A percentile compares a stretch with the other conserved stretches of the same genome.
Evolutionary conservation across 2,888 invertebrate species (phyloP).

Genomic region (Drosophila multiciliata): DNA sequence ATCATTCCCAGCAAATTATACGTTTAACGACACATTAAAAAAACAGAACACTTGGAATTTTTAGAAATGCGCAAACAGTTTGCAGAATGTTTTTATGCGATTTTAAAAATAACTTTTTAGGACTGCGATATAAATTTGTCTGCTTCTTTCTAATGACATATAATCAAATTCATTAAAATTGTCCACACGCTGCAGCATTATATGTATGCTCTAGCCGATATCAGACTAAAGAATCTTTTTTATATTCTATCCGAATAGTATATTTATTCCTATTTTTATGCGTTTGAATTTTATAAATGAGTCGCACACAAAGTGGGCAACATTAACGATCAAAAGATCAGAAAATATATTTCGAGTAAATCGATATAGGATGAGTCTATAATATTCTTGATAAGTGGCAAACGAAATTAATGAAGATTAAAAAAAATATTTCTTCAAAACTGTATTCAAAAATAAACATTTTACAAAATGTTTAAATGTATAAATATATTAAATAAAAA

Average conservation of each 20-base stretch:
- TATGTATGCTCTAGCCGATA: not conserved
- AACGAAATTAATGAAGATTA: not conserved
- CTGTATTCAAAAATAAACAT: not conserved
- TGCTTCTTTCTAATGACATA: constrained; percentile 20
- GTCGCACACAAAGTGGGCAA: constrained; percentile 46
- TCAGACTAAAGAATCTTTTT: constrained; percentile 17
- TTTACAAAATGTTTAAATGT: not conserved
- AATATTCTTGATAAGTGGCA: not conserved
- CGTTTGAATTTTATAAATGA: constrained; percentile 51
- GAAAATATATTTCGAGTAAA: constrained; percentile 28
- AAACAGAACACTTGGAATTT: constrained; percentile 21
- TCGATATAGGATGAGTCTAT: not conserved
- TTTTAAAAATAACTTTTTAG: constrained; percentile 49
- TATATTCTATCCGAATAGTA: constrained; percentile 3
- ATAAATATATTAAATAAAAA: not conserved
- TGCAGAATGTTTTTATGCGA: constrained; percentile 35
- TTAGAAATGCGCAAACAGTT: constrained; percentile 7
- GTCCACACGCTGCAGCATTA: constrained; percentile 2
- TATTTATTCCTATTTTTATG: constrained; percentile 3
- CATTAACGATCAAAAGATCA: constrained; percentile 60
- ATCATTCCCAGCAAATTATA: constrained; percentile 18
- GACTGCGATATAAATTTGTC: constrained; percentile 6
- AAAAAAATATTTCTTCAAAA: not conserved
- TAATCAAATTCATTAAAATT: constrained; percentile 34
- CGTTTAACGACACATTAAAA: constrained; percentile 33